Evolutionary conservation across 1,140 invertebrate species (phyloP).

Genomic region (Drosophila paulistorum): DNA sequence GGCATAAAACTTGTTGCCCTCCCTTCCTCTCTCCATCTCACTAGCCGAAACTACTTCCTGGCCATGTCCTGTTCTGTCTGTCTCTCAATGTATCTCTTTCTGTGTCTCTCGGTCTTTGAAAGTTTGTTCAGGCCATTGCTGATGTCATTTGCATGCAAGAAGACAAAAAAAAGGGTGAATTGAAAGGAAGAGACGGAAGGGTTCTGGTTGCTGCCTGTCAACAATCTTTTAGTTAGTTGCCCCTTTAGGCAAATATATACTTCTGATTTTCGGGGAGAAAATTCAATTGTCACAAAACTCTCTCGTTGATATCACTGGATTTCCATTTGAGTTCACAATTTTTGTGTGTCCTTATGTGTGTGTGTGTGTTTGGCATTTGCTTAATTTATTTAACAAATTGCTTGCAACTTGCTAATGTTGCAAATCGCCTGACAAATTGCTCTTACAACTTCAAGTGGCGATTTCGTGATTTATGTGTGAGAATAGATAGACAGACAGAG

Average conservation of each 20-base stretch:
- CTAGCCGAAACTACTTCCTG: constrained; percentile 1
- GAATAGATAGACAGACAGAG: neutral
- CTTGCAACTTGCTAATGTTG: constrained; percentile 54
- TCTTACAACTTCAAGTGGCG: constrained; percentile 38
- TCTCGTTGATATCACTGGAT: constrained; percentile 72
- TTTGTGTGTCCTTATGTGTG: constrained; percentile 34
- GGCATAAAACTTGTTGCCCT: constrained; percentile 38
- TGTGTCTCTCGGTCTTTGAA: constrained; percentile 34
- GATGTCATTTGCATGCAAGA: constrained; percentile 73
- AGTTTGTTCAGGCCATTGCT: constrained; percentile 70
- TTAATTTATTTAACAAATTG: constrained; percentile 74
- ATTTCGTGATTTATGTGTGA: constrained; percentile 56
- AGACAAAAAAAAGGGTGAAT: neutral
- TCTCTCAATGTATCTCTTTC: constrained; percentile 7
- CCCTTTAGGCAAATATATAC: constrained; percentile 71
- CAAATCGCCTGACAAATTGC: constrained; percentile 73
- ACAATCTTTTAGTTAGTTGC: constrained; percentile 74
- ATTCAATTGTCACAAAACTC: constrained; percentile 72
- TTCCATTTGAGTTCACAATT: constrained; percentile 59
- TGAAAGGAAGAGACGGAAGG: neutral
- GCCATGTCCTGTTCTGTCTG: constrained; percentile 22
- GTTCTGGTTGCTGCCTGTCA: constrained; percentile 50
- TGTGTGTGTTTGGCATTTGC: constrained; percentile 39
- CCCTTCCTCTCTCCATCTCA: constrained; percentile 25
- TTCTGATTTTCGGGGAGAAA: constrained; percentile 32